Conservation (phyloP, 2,797 vertebrate species). For the Schizothorax lantsangensis region DNA sequence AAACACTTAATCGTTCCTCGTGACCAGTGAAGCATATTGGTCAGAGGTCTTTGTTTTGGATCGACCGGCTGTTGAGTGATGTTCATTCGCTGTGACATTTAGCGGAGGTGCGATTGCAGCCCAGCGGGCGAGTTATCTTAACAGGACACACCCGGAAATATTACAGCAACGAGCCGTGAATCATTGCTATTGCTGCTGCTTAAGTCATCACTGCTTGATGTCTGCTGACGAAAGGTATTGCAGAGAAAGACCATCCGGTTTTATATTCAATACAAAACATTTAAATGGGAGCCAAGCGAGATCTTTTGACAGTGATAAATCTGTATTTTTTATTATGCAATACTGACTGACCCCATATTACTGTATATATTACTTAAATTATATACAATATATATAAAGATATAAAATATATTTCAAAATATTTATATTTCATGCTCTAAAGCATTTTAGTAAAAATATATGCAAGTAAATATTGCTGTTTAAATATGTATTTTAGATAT, state of each 20-base stretch:
- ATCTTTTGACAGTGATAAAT: slow-evolving; percentile 33
- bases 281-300: slow-evolving; percentile 4
- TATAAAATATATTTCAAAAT: too few species aligned
- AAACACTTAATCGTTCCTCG: slow-evolving; percentile 76
- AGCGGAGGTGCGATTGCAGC: neutral
- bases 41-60: slow-evolving; percentile 51
- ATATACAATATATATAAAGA: neutral
- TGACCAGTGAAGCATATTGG: slow-evolving; percentile 66
- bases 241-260: neutral
- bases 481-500: neutral
- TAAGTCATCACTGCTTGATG: slow-evolving; percentile 15
- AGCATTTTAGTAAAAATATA: neutral
- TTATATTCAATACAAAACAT: slow-evolving; percentile 2
- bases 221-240: slow-evolving; percentile 3
- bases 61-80: neutral
- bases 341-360: slow-evolving; percentile 12
- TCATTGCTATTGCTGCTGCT: slow-evolving; percentile 12
- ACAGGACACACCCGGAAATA: slow-evolving; percentile 15
- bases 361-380: neutral
- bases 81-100: slow-evolving; percentile 12
- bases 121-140: neutral
- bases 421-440: neutral
- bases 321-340: slow-evolving; percentile 35
- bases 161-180: slow-evolving; percentile 2
- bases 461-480: neutral